Conservation (phyloP, 1,140 invertebrate species). For the Euwallacea similis region DNA sequence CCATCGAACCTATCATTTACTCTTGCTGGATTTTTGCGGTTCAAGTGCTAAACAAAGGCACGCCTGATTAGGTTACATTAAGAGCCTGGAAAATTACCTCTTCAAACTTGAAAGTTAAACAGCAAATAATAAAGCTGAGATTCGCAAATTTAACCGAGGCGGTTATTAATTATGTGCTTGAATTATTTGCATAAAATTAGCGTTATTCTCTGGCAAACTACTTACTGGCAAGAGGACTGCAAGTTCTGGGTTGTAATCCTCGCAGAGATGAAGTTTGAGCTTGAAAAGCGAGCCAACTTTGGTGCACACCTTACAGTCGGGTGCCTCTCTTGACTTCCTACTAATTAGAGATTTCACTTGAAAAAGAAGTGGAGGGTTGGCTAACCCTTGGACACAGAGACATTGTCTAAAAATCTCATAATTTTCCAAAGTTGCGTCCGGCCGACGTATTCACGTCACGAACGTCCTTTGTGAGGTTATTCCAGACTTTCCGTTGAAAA, state of each 20-base stretch:
- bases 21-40: background rate
- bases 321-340: slow-evolving; percentile 7
- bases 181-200: slow-evolving; percentile 38
- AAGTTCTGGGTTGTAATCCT: slow-evolving; percentile 19
- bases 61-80: slow-evolving; percentile 11
- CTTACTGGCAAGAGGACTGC: slow-evolving; percentile 19
- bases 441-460: slow-evolving; percentile 24
- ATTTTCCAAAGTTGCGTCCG: slow-evolving; percentile 27
- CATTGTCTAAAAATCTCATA: slow-evolving; percentile 16
- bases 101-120: background rate
- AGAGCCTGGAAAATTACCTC: background rate
- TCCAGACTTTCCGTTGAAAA: slow-evolving; percentile 28
- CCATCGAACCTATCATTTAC: slow-evolving; percentile 17
- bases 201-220: slow-evolving; percentile 31
- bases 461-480: slow-evolving; percentile 25
- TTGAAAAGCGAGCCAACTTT: slow-evolving; percentile 24
- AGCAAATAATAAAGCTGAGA: background rate
- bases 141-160: background rate
- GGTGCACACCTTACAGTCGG: slow-evolving; percentile 22
- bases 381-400: background rate
- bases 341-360: background rate
- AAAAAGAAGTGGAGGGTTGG: no score
- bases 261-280: slow-evolving; percentile 24
- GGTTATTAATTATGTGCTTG: slow-evolving; percentile 32
- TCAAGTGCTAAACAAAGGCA: slow-evolving; percentile 6